phyloP scores from a whole-genome alignment of 2,797 vertebrate species.

The Gymnocypris eckloni region DNA sequence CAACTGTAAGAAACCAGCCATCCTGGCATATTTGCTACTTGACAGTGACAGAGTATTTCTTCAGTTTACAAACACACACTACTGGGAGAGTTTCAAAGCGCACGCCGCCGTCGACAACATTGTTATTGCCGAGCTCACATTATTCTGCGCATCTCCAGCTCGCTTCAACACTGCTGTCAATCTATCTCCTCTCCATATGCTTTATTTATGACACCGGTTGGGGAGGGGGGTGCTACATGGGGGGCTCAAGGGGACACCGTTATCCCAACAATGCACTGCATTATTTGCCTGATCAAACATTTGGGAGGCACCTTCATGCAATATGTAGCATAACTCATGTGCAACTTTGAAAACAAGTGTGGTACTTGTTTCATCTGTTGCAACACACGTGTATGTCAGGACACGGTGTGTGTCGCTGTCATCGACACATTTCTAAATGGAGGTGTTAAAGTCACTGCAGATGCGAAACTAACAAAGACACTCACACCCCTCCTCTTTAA shows the following conservation, averaged over 20 bases:
- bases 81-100: conserved; percentile 62
- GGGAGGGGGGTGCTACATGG: neutral
- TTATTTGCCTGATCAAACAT: conserved; percentile 66
- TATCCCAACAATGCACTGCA: conserved; percentile 55
- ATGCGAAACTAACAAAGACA: conserved; percentile 50
- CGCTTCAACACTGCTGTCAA: conserved; percentile 46
- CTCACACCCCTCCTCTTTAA: conserved; percentile 1
- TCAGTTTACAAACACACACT: conserved; percentile 56
- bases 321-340: conserved; percentile 61
- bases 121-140: conserved; percentile 47
- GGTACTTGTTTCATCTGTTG: conserved; percentile 43
- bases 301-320: conserved; percentile 62
- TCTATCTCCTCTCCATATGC: conserved; percentile 46
- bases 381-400: conserved; percentile 44
- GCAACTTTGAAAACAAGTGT: conserved; percentile 57
- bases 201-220: conserved; percentile 63
- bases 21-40: conserved; percentile 56
- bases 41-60: conserved; percentile 60
- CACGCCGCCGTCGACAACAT: conserved; percentile 52
- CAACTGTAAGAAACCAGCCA: conserved; percentile 46
- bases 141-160: conserved; percentile 43
- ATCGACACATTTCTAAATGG: conserved; percentile 52
- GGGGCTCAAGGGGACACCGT: conserved; percentile 50
- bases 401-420: conserved; percentile 44
- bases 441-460: conserved; percentile 53